These are phyloP conservation scores for Perca schrenkii DNA, from an alignment of 2,113 vertebrate genomes.

Conservation along the genomic window DNA sequence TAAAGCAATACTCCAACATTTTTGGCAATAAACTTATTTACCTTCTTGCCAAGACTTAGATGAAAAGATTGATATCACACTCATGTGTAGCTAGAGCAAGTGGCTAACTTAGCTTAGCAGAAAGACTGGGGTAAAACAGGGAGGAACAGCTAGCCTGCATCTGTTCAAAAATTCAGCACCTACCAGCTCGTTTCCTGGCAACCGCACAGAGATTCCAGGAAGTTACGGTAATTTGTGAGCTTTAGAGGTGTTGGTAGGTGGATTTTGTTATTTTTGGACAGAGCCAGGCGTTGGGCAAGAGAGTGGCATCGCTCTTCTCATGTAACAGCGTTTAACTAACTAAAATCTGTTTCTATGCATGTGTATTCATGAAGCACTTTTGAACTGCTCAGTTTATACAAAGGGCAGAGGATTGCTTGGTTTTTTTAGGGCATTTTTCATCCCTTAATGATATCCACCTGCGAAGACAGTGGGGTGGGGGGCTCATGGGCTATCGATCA, in stretches of 20 bases:
- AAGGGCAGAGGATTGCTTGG: conserved; percentile 23
- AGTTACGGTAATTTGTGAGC: not conserved
- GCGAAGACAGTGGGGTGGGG: conserved; percentile 58
- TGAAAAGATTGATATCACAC: no score
- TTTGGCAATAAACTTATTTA: no score
- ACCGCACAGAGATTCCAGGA: not conserved
- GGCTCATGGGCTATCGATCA: conserved; percentile 79
- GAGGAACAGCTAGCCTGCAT: not conserved
- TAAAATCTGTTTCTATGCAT: not conserved
- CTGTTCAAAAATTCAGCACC: not conserved
- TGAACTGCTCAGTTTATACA: conserved; percentile 29
- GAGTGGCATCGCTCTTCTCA: not conserved
- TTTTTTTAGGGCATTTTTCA: conserved; percentile 62
- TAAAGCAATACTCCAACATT: not conserved
- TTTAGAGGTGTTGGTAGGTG: not conserved
- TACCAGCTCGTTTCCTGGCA: not conserved
- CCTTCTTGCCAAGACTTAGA: no score
- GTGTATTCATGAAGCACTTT: not conserved
- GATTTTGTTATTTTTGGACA: no score
- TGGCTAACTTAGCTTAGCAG: not conserved
- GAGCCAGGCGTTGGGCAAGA: not conserved
- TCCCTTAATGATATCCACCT: conserved; percentile 79
- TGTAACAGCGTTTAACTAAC: not conserved
- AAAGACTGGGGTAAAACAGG: not conserved
- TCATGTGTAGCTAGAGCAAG: no score